Conservation (phyloP, 2,888 invertebrate species). For the Tetramorium bicarinatum region DNA sequence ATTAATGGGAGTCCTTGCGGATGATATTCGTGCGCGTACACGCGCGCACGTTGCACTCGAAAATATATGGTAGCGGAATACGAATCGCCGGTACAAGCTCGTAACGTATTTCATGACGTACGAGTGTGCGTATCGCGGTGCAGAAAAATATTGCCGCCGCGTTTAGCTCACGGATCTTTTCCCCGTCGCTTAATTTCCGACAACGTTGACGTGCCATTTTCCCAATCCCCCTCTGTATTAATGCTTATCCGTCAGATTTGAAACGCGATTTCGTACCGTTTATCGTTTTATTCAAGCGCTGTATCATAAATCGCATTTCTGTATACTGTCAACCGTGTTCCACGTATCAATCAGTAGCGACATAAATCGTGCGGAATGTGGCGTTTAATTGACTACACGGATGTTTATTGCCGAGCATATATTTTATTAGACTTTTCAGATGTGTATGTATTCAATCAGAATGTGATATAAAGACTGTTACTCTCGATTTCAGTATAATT, state of each 20-base stretch:
- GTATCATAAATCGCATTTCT: conserved; percentile 31
- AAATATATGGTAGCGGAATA: conserved; percentile 38
- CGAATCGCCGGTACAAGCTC: conserved; percentile 17
- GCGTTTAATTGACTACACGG: conserved; percentile 24
- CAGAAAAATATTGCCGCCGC: conserved; percentile 49
- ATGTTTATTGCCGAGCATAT: conserved; percentile 2
- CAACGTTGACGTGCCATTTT: conserved; percentile 43
- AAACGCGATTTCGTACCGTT: conserved; percentile 29
- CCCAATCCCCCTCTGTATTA: conserved; percentile 35
- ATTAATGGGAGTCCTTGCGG: conserved; percentile 71
- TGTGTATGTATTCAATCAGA: neutral
- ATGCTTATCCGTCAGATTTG: conserved; percentile 40
- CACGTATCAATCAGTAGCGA: conserved; percentile 10
- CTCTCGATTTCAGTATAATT: neutral
- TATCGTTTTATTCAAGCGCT: conserved; percentile 42
- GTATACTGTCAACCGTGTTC: conserved; percentile 30
- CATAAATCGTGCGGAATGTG: conserved; percentile 12
- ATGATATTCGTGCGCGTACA: conserved; percentile 41
- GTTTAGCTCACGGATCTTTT: conserved; percentile 48
- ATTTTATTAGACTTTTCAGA: neutral
- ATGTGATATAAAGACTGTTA: neutral
- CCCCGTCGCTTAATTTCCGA: conserved; percentile 44
- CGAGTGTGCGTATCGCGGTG: conserved; percentile 32
- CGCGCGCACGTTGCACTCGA: conserved; percentile 27
- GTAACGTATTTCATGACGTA: conserved; percentile 31